These are phyloP conservation scores for Teinopalpus imperialis DNA, from an alignment of 2,888 invertebrate genomes.

Conservation along the genomic window DNA sequence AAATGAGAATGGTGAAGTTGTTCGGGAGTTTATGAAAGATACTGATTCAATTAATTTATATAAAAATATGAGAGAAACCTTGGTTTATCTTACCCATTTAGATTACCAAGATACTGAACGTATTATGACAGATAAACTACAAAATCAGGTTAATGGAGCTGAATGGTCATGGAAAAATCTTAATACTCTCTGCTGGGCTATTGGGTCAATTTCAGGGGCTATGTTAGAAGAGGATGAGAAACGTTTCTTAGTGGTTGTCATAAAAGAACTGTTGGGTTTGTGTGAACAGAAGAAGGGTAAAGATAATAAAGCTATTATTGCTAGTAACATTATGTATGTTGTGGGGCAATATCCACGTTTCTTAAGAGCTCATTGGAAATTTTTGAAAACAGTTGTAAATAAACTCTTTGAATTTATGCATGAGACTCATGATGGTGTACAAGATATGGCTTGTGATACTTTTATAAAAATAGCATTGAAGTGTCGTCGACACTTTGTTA, in stretches of 20 bases:
- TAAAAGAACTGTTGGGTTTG: slow-evolving; percentile 97
- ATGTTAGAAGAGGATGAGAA: slow-evolving; percentile 99
- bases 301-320: slow-evolving; percentile 99
- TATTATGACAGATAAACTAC: slow-evolving; percentile 99
- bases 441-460: slow-evolving; percentile 99
- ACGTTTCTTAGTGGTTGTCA: slow-evolving; percentile 98
- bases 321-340: slow-evolving; percentile 99
- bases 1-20: slow-evolving; percentile 99
- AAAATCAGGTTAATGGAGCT: slow-evolving; percentile 98
- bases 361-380: slow-evolving; percentile 99
- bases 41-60: slow-evolving; percentile 99
- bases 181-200: slow-evolving; percentile 99
- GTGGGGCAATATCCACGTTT: slow-evolving; percentile 99
- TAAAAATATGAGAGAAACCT: slow-evolving; percentile 99
- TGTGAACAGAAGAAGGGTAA: slow-evolving; percentile 99
- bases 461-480: slow-evolving; percentile 99
- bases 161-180: slow-evolving; percentile 99
- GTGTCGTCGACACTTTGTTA: slow-evolving; percentile 98
- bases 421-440: slow-evolving; percentile 99
- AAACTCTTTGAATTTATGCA: slow-evolving; percentile 99
- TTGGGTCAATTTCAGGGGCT: slow-evolving; percentile 99
- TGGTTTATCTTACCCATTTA: slow-evolving; percentile 99
- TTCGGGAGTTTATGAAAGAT: slow-evolving; percentile 99
- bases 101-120: slow-evolving; percentile 98
- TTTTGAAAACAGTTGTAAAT: slow-evolving; percentile 99